Evolutionary conservation across 1,140 invertebrate genomes (phyloP), one percentile per base, ranked within the genome.

Genomic region (Bombus consobrinus): DNA sequence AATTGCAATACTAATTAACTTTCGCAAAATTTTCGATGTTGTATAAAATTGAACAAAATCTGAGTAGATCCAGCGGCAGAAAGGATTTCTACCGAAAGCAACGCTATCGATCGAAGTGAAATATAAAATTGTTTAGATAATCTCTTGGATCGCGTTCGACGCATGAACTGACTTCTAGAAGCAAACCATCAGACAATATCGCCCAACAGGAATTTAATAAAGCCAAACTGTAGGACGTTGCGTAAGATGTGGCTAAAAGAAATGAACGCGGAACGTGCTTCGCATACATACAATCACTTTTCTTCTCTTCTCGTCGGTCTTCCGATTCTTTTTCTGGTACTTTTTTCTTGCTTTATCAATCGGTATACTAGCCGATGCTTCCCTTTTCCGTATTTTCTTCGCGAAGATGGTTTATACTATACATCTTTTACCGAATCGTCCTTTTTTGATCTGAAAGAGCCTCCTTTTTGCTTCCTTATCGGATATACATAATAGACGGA

Each of bases 141-240:
- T 81, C 39, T 47, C 80, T 53, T 32, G 43, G 8, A 75, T 39
- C 22, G 41, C 10, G 41, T 47, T 68, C 25, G 69, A 76, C 62
- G 22, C 69, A n/a, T 59, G 10, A 81, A 75, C 15, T 9, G 13
- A 53, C 47, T 22, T 53, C 47, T 53, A 2, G 47, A 47, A 80
- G 34, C 32, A 39, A 53, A 41, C 37, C 37, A 83, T 84, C 53
- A 81, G 87, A 90, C 89, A 87, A 88, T 91, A 87, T 88, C 83
- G 57, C 28, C 43, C 62, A 86, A 90, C 77, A 53, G 78, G 89
- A 91, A 91, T 91, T 91, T 90, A 91, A 91, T 91, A 91, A 88
- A 91, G 84, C 66, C 62, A 43, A 80, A 68, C 34, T 62, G 15
- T 39, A 81, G 74, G 59, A 83, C 87, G 76, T 73, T 90, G 80